phyloP scores from a whole-genome alignment of 92 coral and sea anemone genomes.

The Micromussa lordhowensis region DNA sequence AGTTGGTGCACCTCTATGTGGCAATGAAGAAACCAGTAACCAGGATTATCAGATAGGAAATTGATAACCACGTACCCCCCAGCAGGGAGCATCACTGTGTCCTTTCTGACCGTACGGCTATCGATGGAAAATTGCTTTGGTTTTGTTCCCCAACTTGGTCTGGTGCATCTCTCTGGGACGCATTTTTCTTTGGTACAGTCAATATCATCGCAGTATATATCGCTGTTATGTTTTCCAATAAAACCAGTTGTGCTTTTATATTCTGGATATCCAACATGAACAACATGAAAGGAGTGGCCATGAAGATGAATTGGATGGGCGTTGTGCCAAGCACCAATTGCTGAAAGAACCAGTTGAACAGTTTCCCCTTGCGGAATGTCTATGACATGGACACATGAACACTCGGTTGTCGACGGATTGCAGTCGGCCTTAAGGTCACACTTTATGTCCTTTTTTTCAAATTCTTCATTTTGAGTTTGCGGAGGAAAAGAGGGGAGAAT shows the following conservation, averaged over 20 bases:
- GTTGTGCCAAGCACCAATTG: slow-evolving; percentile 43
- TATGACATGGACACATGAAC: slow-evolving; percentile 70
- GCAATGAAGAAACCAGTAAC: slow-evolving; percentile 79
- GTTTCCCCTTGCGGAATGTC: slow-evolving; percentile 61
- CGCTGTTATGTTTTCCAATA: slow-evolving; percentile 50
- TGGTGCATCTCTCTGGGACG: slow-evolving; percentile 20
- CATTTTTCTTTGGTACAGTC: slow-evolving; percentile 33
- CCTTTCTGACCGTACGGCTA: slow-evolving; percentile 67
- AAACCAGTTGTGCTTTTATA: slow-evolving; percentile 61
- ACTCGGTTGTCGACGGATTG: slow-evolving; percentile 43
- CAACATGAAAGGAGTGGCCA: slow-evolving; percentile 69
- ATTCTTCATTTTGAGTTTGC: slow-evolving; percentile 39
- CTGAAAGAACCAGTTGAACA: slow-evolving; percentile 59
- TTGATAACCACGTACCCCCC: slow-evolving; percentile 77
- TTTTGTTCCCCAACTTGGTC: slow-evolving; percentile 59
- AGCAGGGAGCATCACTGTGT: slow-evolving; percentile 72
- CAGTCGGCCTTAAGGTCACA: slow-evolving; percentile 36
- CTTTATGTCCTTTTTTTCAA: neutral
- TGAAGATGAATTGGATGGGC: slow-evolving; percentile 72
- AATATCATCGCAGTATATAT: slow-evolving; percentile 59
- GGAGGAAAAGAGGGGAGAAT: slow-evolving; percentile 55
- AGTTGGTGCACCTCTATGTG: slow-evolving; percentile 72
- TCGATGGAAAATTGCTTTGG: slow-evolving; percentile 51
- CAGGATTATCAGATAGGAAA: slow-evolving; percentile 73
- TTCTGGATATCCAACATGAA: slow-evolving; percentile 52